A percentile compares a stretch with the other conserved stretches of the same genome.
These are phyloP conservation scores for Euphonia xanthogaster DNA, from an alignment of 2,797 vertebrate genomes.

Conservation along the genomic window DNA sequence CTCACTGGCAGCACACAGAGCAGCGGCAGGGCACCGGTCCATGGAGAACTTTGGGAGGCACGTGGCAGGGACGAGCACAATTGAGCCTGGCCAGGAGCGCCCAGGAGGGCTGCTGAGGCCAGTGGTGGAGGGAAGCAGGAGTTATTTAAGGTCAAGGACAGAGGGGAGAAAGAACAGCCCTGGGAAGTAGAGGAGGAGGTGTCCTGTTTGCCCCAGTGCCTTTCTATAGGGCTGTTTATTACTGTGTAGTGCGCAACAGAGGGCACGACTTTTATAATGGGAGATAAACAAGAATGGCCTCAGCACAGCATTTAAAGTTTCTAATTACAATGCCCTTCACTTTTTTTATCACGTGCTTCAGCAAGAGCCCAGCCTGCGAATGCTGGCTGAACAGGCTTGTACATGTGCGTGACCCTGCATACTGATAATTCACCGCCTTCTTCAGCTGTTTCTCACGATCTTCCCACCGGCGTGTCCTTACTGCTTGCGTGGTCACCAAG, in stretches of 20 bases:
- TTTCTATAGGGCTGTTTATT: not conserved
- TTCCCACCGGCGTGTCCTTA: not conserved
- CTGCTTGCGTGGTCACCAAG: not conserved
- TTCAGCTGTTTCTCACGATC: not conserved
- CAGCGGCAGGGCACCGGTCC: not conserved
- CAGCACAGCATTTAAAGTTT: not conserved
- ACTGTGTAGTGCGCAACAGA: not conserved
- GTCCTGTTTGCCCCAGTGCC: not conserved
- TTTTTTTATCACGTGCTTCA: not conserved
- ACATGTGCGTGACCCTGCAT: not conserved
- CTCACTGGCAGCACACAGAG: rapidly evolving
- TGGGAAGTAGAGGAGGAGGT: not conserved
- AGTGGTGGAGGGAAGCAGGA: not conserved
- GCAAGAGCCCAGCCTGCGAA: not conserved
- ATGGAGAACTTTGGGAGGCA: not conserved
- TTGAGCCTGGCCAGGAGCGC: not conserved
- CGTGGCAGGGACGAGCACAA: not conserved
- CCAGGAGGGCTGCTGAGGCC: not conserved
- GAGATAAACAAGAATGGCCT: not conserved
- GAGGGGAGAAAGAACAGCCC: not conserved
- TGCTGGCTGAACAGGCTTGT: not conserved
- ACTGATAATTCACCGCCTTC: not conserved
- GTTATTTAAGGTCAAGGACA: not conserved
- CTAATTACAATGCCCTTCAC: constrained; percentile 23
- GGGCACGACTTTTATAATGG: not conserved